Evolutionary conservation across 2,113 vertebrate genomes (phyloP), one percentile per base, ranked within the genome.

Genomic region (Paracanthobrama guichenoti): DNA sequence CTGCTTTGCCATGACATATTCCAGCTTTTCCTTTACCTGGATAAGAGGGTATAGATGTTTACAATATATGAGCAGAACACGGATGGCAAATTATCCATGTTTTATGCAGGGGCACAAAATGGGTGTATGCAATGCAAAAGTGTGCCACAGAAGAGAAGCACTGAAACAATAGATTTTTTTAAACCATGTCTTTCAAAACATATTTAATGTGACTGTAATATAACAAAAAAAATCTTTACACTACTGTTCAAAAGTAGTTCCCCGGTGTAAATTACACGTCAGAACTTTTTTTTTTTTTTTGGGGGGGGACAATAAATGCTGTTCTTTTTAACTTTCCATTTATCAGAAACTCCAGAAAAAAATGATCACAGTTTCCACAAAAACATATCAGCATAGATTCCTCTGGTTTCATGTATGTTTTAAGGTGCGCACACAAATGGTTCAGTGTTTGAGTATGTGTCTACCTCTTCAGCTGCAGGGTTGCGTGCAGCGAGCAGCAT

Each of bases 401-500:
- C 26, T 62, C 14, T 66, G 28, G 14, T 66, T 66, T 16, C 28
- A 66, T 66, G 62, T 31, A 35, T 42, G 18, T 2, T 53, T 55
- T 31, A 55, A 53, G 13, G 8, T 20, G 31, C 28, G n/a, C 24
- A 76, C 6, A 75, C 28, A 31, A 12, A 53, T 1, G 26, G 13
- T 20, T 50, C 14, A 55, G 48, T 57, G 31, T 73, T 20, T 82
- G 18, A 66, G 77, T 42, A n/a, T 82, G 8, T 75, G 62, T 53
- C n/a, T 73, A 97, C 97, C 97, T 98, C 96, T 59, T 97, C 95
- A 0, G 96, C 95, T 2, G 97, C 97, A 0, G 96, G 95, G 91
- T 98, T 97, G 73, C 94, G 94, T 73, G 95, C 94, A 79, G 94
- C 92, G 2, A 98, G 94, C 62, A 98, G 92, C 82, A 95, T 93